Conservation (phyloP, 2,888 invertebrate species). For the Drosophila putrida region DNA sequence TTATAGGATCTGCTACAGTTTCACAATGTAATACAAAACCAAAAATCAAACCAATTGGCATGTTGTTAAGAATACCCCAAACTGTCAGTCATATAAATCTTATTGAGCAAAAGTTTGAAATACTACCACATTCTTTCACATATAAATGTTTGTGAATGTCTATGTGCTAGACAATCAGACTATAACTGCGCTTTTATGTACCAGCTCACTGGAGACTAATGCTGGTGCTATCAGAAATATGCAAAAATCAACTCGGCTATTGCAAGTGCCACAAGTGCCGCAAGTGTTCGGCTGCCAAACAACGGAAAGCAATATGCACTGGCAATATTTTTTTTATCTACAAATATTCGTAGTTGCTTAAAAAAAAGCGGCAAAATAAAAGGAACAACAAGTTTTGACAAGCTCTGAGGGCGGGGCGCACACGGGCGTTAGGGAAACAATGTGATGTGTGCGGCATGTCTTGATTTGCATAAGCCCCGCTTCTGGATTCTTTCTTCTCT, state of each 20-base stretch:
- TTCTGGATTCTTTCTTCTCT: constrained; percentile 31
- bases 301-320: constrained; percentile 68
- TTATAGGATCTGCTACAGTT: no score
- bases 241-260: constrained; percentile 76
- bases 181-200: constrained; percentile 74
- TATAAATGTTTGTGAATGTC: constrained; percentile 2
- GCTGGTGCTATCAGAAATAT: constrained; percentile 72
- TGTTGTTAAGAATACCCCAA: constrained; percentile 35
- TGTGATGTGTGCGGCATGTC: constrained; percentile 71
- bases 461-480: constrained; percentile 77
- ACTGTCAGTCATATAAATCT: constrained; percentile 73
- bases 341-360: constrained; percentile 44
- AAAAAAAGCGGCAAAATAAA: constrained; percentile 7
- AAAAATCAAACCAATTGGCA: constrained; percentile 31
- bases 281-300: constrained; percentile 51
- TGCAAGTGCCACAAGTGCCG: constrained; percentile 52
- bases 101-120: constrained; percentile 66
- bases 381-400: constrained; percentile 66
- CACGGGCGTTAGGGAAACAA: constrained; percentile 32
- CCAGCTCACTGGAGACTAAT: constrained; percentile 78
- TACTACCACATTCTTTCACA: constrained; percentile 43
- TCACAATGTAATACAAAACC: no score
- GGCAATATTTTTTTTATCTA: constrained; percentile 43
- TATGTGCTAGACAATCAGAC: constrained; percentile 66
- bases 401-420: constrained; percentile 26